Evolutionary conservation across 2,888 invertebrate genomes (phyloP), one percentile per base, ranked within the genome.

Genomic region (Ethmia dodecea): DNA sequence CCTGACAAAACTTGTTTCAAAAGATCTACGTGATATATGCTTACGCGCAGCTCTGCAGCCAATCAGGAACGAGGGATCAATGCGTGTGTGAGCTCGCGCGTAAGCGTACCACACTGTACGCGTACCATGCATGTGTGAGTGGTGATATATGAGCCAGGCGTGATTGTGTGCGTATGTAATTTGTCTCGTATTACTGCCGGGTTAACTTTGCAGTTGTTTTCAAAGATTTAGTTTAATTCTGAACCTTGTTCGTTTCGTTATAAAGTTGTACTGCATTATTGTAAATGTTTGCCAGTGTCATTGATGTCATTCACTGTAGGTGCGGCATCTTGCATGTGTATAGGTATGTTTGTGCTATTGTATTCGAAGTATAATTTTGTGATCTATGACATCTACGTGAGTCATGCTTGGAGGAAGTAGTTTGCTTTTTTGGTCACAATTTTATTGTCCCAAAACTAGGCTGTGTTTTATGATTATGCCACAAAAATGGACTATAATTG

Each of bases 1-100:
- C 70, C 60, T 52, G 47, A 59, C 60, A 61, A 60, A 72, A 76
- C 79, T 56, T 45, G 80, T 80, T 81, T 74, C 71, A 72, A 78
- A 74, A 74, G 68, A 66, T 58, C 58, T 50, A 37, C n/a, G 58
- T 64, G 61, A 59, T 62, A 60, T 64, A 65, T 76, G 72, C 73
- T 70, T 64, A 42, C 28, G 69, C 76, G 75, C 74, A 63, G 31
- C 34, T 33, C 33, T 14, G 16, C 34, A 22, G 18, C 76, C 72
- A 73, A 76, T 71, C 60, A 51, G 38, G 26, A 31, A 11, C 16
- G 28, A 11, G 15, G 5, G 12, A 13, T 35, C 9, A 2, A 27
- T 32, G 71, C 66, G 61, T 62, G 62, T 44, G 65, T 56, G 37
- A 0, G 13, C 6, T 11, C 15, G 11, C 25, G 24, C 25, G 14